Conservation (phyloP, 2,797 vertebrate species). For the Manis crassicaudata region DNA sequence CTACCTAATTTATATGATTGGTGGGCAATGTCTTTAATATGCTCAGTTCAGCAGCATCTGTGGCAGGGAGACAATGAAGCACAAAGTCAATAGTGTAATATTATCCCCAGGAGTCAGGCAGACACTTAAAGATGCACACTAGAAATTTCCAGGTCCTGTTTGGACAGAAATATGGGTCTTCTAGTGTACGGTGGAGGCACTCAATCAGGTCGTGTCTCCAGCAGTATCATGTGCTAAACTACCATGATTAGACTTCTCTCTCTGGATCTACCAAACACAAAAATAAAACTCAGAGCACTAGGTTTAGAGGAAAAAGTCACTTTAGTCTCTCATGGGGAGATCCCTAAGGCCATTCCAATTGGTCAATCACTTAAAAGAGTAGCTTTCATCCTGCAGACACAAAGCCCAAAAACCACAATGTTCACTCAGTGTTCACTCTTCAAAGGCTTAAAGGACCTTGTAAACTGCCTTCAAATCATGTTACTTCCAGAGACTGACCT, state of each 20-base stretch:
- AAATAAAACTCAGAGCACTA: neutral
- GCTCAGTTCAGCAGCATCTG: neutral
- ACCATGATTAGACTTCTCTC: neutral
- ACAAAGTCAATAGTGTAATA: neutral
- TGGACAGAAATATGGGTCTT: slow-evolving; percentile 44
- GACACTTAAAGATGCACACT: slow-evolving; percentile 26
- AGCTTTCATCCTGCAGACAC: neutral
- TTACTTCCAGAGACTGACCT: slow-evolving; percentile 17
- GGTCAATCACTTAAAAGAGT: neutral
- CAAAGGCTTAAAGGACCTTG: slow-evolving; percentile 36
- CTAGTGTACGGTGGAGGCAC: neutral
- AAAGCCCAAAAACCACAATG: neutral
- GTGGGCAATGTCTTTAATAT: slow-evolving; percentile 1
- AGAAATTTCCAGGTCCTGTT: neutral
- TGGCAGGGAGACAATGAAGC: neutral
- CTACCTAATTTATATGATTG: slow-evolving; percentile 22
- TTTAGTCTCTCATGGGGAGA: neutral
- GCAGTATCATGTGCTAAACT: neutral
- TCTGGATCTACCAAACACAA: neutral
- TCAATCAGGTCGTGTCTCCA: neutral
- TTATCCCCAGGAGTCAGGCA: neutral
- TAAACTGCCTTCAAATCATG: neutral
- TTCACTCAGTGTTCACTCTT: neutral
- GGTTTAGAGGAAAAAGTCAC: neutral
- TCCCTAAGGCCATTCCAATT: neutral